Percentiles rank a stretch among this genome's conserved stretches.
Conservation (phyloP, 2,888 invertebrate species). For the Ectemnius continuus region DNA sequence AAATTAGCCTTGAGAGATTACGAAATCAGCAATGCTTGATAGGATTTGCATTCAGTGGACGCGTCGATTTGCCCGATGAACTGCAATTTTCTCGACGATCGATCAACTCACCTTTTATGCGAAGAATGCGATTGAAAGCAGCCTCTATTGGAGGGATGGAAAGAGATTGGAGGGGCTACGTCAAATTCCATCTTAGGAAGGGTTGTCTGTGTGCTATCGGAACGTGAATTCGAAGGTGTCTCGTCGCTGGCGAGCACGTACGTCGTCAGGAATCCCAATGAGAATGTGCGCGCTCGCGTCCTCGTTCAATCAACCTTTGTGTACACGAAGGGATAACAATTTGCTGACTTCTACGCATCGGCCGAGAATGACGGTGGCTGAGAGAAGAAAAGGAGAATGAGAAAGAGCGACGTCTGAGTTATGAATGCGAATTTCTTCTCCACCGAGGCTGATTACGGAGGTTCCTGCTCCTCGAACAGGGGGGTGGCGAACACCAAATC, state of each 20-base stretch:
- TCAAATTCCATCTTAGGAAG: too few relatives aligned
- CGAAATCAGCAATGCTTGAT: too few relatives aligned
- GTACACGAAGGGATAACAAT: conserved; percentile 67
- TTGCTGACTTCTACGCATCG: conserved; percentile 59
- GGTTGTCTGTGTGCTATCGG: background rate
- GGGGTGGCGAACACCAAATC: conserved; percentile 48
- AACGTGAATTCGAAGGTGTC: conserved; percentile 2
- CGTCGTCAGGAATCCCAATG: conserved; percentile 34
- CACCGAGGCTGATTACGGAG: conserved; percentile 68
- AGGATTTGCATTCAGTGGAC: conserved; percentile 17
- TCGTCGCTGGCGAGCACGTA: conserved; percentile 18
- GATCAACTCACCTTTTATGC: background rate
- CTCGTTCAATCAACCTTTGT: conserved; percentile 56
- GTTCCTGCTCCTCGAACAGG: conserved; percentile 9
- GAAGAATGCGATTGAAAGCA: background rate
- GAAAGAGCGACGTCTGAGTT: conserved; percentile 63
- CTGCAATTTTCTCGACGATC: conserved; percentile 9
- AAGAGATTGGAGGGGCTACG: too few relatives aligned
- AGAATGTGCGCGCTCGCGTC: conserved; percentile 7
- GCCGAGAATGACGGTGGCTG: conserved; percentile 18
- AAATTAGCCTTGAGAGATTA: too few relatives aligned
- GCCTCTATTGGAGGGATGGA: too few relatives aligned
- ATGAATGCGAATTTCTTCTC: conserved; percentile 74
- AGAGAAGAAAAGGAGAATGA: conserved; percentile 29
- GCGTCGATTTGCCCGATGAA: conserved; percentile 25